Conservation (phyloP, 2,113 vertebrate species). For the Pycnonotus jocosus region DNA sequence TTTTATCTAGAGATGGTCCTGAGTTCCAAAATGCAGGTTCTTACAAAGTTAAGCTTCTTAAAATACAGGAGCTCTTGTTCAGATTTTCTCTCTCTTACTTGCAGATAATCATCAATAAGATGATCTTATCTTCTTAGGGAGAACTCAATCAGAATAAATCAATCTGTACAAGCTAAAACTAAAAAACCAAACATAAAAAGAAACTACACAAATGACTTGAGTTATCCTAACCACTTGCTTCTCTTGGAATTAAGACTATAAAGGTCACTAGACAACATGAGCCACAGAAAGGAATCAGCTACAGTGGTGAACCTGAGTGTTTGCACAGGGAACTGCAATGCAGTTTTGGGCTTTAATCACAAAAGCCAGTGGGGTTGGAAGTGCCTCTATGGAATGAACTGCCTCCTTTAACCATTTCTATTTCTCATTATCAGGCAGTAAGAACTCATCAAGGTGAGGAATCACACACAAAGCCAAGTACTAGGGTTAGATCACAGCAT, state of each 20-base stretch:
- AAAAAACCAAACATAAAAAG: not conserved
- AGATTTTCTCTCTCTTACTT: not conserved
- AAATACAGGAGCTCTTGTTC: not conserved
- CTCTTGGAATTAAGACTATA: not conserved
- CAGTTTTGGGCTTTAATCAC: not conserved
- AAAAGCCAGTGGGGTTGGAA: fast-evolving
- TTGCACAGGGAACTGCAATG: fast-evolving
- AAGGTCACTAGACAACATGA: not conserved
- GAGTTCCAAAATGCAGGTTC: not conserved
- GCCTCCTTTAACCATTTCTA: not conserved
- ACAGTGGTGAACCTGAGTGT: not conserved
- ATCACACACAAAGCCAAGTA: not conserved
- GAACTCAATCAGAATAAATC: not conserved
- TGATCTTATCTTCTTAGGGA: not conserved
- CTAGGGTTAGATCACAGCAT: fast-evolving
- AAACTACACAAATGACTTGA: not conserved
- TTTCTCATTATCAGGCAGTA: not conserved
- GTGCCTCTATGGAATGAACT: not conserved
- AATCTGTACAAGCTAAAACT: not conserved
- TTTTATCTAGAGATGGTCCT: not conserved
- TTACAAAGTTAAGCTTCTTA: not conserved
- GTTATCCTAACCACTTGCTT: not conserved
- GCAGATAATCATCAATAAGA: not conserved
- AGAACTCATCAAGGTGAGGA: not conserved
- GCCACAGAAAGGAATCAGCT: not conserved